phyloP scores from a whole-genome alignment of 2,113 vertebrate genomes.

The Castor canadensis region DNA sequence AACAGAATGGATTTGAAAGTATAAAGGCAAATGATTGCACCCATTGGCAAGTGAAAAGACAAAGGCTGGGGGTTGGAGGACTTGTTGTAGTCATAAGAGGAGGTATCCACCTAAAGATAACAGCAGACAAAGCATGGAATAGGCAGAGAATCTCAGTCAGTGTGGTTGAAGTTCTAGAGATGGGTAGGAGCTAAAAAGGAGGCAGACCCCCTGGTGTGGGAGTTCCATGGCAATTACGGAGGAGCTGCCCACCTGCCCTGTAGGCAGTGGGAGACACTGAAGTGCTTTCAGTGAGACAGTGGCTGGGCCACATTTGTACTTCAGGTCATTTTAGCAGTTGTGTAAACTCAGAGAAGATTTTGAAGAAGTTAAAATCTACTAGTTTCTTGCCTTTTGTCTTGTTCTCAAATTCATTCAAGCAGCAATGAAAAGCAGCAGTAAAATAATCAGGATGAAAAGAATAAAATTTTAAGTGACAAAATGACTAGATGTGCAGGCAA shows the following conservation, averaged over 20 bases:
- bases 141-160: neutral
- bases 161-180: neutral
- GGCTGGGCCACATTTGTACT: neutral
- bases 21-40: neutral
- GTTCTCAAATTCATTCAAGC: neutral
- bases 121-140: neutral
- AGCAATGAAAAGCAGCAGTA: neutral
- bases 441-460: neutral
- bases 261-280: neutral
- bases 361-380: neutral
- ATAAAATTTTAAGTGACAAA: neutral
- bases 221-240: neutral
- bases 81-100: neutral
- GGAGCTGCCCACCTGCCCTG: neutral
- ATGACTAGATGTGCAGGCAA: neutral
- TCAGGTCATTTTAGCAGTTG: neutral
- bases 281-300: neutral
- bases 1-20: neutral
- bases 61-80: neutral
- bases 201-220: neutral
- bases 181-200: neutral
- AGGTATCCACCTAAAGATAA: neutral
- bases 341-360: neutral
- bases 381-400: constrained; percentile 9
- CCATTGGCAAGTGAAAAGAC: neutral